A percentile compares a stretch with the other conserved stretches of the same genome.
Conservation (phyloP, 2,888 invertebrate species). For the Gnatocerus cornutus region DNA sequence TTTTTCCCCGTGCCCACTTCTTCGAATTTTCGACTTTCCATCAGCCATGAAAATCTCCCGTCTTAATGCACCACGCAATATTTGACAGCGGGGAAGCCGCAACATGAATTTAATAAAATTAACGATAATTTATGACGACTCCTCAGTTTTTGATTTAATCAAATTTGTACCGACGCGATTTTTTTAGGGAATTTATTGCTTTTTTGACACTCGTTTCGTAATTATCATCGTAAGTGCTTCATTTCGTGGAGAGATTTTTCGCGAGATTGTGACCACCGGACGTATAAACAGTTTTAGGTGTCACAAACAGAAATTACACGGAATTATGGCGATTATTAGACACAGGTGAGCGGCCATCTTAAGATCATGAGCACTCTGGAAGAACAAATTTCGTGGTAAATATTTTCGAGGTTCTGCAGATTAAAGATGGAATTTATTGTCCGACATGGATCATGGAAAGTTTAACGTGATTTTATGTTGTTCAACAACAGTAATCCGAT, state of each 20-base stretch:
- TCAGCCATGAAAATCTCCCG: too few species aligned
- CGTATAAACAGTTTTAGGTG: conserved; percentile 17
- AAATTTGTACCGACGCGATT: too few species aligned
- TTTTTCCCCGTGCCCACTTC: neutral
- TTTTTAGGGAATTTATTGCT: too few species aligned
- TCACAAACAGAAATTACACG: conserved; percentile 9
- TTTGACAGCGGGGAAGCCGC: conserved; percentile 13
- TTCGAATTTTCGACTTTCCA: conserved; percentile 8
- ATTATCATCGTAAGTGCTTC: conserved; percentile 1
- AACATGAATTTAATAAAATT: too few species aligned
- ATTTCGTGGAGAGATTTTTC: conserved; percentile 27
- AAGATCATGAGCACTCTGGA: neutral
- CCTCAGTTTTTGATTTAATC: too few species aligned
- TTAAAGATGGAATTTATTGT: conserved; percentile 7
- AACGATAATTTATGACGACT: too few species aligned
- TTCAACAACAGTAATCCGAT: conserved; percentile 34
- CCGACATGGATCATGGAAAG: neutral
- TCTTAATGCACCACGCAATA: neutral
- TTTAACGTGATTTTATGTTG: conserved; percentile 32
- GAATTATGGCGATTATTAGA: neutral
- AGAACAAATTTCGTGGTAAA: neutral
- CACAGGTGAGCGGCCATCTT: conserved; percentile 5
- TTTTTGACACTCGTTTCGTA: conserved; percentile 10
- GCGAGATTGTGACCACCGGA: conserved; percentile 29
- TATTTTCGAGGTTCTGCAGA: neutral